These are phyloP conservation scores for Acheta domesticus DNA, from an alignment of 2,888 invertebrate species.

Conservation along the genomic window DNA sequence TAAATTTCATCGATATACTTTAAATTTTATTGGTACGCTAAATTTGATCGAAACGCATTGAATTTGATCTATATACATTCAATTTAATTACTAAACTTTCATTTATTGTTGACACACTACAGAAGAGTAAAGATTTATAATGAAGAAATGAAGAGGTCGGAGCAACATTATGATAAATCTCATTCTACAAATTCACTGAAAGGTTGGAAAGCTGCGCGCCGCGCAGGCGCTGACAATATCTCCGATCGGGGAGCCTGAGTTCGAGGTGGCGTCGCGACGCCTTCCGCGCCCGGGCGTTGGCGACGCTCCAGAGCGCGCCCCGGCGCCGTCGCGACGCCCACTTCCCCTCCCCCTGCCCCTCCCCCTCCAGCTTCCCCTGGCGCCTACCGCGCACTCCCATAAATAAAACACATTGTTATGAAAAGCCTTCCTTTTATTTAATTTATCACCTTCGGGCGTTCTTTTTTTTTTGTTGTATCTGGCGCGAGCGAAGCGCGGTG, in stretches of 20 bases:
- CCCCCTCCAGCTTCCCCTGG: not conserved
- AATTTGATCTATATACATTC: too few relatives aligned
- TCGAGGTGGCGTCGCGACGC: not conserved
- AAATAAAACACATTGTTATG: slow-evolving; percentile 11
- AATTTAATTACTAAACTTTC: too few relatives aligned
- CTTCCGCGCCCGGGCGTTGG: not conserved
- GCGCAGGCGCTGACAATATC: not conserved
- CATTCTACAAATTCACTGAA: too few relatives aligned
- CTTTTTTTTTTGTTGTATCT: not conserved
- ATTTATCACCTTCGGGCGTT: not conserved
- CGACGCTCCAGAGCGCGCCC: not conserved
- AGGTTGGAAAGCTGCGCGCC: too few relatives aligned
- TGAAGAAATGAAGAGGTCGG: too few relatives aligned
- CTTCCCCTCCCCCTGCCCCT: not conserved
- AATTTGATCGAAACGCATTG: too few relatives aligned
- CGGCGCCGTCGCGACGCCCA: too few relatives aligned
- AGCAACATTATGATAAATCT: too few relatives aligned
- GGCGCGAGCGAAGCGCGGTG: not conserved
- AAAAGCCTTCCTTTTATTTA: slow-evolving; percentile 1
- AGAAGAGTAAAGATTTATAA: too few relatives aligned
- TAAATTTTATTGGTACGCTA: too few relatives aligned
- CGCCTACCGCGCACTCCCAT: not conserved
- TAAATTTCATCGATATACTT: too few relatives aligned
- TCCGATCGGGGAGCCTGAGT: not conserved
- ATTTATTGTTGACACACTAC: too few relatives aligned